Evolutionary conservation across 2,888 invertebrate species (phyloP).

Genomic region (Thereva nobilitata): DNA sequence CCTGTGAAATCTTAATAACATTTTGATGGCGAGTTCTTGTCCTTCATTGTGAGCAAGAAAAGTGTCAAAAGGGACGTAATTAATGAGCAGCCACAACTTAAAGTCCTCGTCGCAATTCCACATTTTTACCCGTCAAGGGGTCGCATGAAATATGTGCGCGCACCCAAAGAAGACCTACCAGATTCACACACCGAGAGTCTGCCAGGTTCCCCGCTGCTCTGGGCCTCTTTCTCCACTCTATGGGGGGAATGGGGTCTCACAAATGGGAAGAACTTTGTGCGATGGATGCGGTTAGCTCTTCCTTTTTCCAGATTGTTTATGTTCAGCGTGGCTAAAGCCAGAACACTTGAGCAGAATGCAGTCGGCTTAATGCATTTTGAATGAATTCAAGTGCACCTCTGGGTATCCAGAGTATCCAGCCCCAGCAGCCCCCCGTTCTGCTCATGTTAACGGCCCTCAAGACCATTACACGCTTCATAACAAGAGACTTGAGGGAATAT

Average conservation of each 20-base stretch:
- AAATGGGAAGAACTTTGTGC: too few relatives aligned
- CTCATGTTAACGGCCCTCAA: conserved; percentile 14
- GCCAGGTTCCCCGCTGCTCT: too few relatives aligned
- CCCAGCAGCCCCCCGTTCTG: background rate
- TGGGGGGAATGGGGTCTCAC: too few relatives aligned
- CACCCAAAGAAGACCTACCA: too few relatives aligned
- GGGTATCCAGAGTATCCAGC: background rate
- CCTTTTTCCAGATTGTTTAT: conserved; percentile 10
- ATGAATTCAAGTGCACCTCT: conserved; percentile 29
- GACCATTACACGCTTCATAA: conserved; percentile 23
- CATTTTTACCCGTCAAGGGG: too few relatives aligned
- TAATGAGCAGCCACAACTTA: conserved; percentile 13
- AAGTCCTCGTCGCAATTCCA: background rate
- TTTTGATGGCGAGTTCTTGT: too few relatives aligned
- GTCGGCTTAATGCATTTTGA: conserved; percentile 28
- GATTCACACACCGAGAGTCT: too few relatives aligned
- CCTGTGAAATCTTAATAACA: too few relatives aligned
- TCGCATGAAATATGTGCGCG: too few relatives aligned
- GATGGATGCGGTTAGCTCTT: too few relatives aligned
- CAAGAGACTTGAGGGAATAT: conserved; percentile 14
- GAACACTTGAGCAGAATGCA: conserved; percentile 22
- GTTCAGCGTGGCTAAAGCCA: background rate
- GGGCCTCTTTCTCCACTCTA: too few relatives aligned
- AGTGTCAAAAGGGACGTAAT: conserved; percentile 21
- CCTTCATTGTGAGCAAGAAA: too few relatives aligned